phyloP scores from a whole-genome alignment of 2,797 vertebrate species.

The Chloroceryle inda region DNA sequence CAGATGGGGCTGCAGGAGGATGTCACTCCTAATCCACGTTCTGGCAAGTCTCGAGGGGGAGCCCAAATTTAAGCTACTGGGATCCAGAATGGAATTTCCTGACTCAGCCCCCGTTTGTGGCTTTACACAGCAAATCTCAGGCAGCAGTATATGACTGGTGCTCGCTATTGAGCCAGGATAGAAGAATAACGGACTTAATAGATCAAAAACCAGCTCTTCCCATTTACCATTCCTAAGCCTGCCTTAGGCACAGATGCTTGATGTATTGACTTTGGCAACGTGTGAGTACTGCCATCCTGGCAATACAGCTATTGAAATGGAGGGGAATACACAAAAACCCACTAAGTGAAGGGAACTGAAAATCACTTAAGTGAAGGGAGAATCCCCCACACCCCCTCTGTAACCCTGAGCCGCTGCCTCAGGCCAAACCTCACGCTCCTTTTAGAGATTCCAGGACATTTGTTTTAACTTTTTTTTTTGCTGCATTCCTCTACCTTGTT shows the following conservation, averaged over 20 bases:
- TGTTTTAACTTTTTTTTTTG: not conserved
- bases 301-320: not conserved
- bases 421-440: not conserved
- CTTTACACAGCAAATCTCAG: not conserved
- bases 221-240: not conserved
- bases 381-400: not conserved
- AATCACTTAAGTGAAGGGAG: not conserved
- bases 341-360: not conserved
- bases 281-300: not conserved
- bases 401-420: not conserved
- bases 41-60: not conserved
- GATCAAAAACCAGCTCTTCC: conserved; percentile 45
- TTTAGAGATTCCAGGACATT: conserved; percentile 15
- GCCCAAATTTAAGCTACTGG: not conserved
- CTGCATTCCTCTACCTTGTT: conserved; percentile 52
- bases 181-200: conserved; percentile 11
- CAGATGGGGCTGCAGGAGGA: not conserved
- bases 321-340: not conserved
- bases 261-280: conserved; percentile 50
- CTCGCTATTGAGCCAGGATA: not conserved
- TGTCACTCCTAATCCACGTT: not conserved
- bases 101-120: rapidly evolving
- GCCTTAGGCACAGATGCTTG: not conserved
- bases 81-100: not conserved
- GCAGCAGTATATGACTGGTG: not conserved